Evolutionary conservation across 2,888 invertebrate species (phyloP).

Genomic region (Oxystoma pomonae): DNA sequence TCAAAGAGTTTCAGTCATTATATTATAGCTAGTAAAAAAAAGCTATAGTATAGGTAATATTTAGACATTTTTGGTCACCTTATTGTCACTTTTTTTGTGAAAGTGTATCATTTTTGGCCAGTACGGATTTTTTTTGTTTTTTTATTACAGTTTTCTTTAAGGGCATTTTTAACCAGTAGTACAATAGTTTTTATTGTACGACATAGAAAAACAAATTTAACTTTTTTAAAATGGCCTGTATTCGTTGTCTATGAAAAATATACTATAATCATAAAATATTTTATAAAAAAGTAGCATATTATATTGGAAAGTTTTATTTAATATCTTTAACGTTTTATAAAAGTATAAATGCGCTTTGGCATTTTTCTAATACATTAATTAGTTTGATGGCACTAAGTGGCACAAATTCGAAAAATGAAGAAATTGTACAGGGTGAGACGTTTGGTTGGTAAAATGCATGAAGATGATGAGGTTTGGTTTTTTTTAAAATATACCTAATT

Average conservation of each 20-base stretch:
- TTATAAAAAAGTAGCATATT: neutral
- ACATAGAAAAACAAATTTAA: no score
- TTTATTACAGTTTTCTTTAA: no score
- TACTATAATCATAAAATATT: neutral
- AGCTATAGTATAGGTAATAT: neutral
- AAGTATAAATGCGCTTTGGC: neutral
- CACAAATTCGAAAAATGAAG: no score
- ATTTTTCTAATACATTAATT: neutral
- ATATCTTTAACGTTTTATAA: neutral
- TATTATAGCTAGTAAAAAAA: neutral
- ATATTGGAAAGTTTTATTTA: no score
- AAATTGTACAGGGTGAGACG: no score
- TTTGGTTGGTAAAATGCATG: no score
- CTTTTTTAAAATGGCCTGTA: no score
- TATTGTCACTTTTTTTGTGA: neutral
- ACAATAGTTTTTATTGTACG: no score
- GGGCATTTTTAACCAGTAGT: no score
- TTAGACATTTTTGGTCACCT: neutral
- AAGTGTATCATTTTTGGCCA: neutral
- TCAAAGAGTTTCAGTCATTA: neutral
- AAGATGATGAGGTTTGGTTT: no score
- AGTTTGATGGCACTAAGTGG: neutral
- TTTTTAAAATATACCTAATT: no score
- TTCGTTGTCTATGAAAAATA: neutral
- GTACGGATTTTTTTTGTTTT: no score